Base-by-base conservation (phyloP, 2,113 vertebrate species). In the Nipponia nippon region DNA sequence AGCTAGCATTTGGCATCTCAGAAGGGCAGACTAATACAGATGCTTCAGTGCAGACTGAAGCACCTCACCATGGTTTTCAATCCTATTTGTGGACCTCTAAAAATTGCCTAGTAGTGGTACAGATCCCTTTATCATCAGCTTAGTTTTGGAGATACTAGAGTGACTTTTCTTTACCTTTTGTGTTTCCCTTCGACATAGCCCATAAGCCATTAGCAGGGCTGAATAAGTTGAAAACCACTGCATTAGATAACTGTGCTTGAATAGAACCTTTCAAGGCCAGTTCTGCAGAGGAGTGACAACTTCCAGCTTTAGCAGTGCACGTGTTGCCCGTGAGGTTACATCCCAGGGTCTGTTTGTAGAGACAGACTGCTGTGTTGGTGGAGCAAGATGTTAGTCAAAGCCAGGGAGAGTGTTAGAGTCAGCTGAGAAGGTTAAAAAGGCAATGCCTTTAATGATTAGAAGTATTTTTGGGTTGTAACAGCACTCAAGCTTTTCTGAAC, bases 401-500 rank as follows among this genome's bases (percentile, higher is more conserved):
- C 30, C 49, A 65, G 16, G 16, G 40, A 83, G 63, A 26, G 22
- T 27, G 46, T 62, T 81, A 81, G 30, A 90, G 70, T 86, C 78
- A 93, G 65, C 34, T 6, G 7, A 76, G 70, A 49, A 95, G 93
- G 91, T 93, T 93, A 91, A 71, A 89, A 88, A 93, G 66, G 84
- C 70, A 75, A 52, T 82, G 75, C 44, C 75, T 96, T 91, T 87
- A 87, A 94, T 83, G 84, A 91, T 85, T 89, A 93, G 70, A 96
- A 83, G 49, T 82, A 80, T 90, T 94, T 93, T 86, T 8, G 36
- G 70, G 58, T 86, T 86, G 49, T 86, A 96, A 81, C 62, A 75
- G 76, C 58, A 70, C 50, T 92, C 47, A 83, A 69, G 90, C 58
- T 96, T 96, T 90, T 91, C 87, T 93, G 94, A 95, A 96, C 88